A percentile compares a stretch with the other conserved stretches of the same genome.
phyloP scores from a whole-genome alignment of 1,140 invertebrate genomes.

The Harlomillsia oculata region DNA sequence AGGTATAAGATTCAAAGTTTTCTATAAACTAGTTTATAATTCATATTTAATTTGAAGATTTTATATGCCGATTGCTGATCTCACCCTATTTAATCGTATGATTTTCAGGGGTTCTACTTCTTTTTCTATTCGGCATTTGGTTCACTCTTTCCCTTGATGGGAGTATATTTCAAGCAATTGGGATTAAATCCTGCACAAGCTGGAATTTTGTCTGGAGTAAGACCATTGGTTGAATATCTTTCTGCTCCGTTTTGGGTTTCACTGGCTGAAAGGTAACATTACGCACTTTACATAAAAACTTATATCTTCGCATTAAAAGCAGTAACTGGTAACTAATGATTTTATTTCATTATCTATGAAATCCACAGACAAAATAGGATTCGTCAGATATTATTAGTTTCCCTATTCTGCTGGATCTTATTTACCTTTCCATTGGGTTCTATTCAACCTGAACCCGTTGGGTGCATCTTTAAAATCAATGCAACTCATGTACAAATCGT shows the following conservation, averaged over 20 bases:
- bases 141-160: slow-evolving; percentile 93
- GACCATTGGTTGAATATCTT: slow-evolving; percentile 96
- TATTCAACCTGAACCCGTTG: slow-evolving; percentile 81
- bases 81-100: not conserved
- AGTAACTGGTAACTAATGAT: too few species aligned
- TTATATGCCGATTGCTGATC: too few species aligned
- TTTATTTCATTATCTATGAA: too few species aligned
- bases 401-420: slow-evolving; percentile 86
- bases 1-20: slow-evolving; percentile 46
- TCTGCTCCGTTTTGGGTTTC: slow-evolving; percentile 95
- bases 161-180: slow-evolving; percentile 95
- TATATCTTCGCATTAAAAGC: too few species aligned
- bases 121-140: slow-evolving; percentile 99
- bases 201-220: slow-evolving; percentile 78
- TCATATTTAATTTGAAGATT: not conserved
- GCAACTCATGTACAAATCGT: slow-evolving; percentile 46
- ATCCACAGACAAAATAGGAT: too few species aligned
- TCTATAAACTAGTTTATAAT: too few species aligned
- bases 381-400: slow-evolving; percentile 78
- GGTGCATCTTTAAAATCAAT: slow-evolving; percentile 70
- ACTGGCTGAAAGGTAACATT: slow-evolving; percentile 79
- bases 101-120: slow-evolving; percentile 70
- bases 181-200: slow-evolving; percentile 94
- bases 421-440: slow-evolving; percentile 93
- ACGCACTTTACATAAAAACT: too few species aligned